Conservation (phyloP, 2,888 invertebrate genomes). For the Resseliella maxima region DNA sequence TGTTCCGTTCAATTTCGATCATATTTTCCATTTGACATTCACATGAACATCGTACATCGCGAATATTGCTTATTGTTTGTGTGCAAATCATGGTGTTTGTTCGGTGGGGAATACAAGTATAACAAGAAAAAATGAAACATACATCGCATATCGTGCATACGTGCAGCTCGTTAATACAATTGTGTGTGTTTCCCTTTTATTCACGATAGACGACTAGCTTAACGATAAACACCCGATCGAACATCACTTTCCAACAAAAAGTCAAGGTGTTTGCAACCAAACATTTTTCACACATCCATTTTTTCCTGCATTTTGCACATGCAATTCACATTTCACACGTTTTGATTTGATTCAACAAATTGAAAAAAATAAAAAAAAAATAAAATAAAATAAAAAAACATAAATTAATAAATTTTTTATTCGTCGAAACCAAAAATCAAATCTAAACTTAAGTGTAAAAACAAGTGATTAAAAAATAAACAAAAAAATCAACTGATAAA, state of each 20-base stretch:
- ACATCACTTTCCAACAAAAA: slow-evolving; percentile 53
- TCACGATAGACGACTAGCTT: slow-evolving; percentile 16
- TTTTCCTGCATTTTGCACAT: slow-evolving; percentile 30
- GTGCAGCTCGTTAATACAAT: neutral
- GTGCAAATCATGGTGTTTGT: neutral
- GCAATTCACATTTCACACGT: slow-evolving; percentile 41
- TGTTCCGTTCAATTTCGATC: neutral
- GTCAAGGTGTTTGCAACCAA: slow-evolving; percentile 48
- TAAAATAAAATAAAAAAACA: neutral
- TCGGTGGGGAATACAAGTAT: neutral
- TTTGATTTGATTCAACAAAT: slow-evolving; percentile 15
- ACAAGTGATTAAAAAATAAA: neutral
- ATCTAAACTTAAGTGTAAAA: neutral
- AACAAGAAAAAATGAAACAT: too few species aligned
- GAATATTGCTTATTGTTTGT: neutral
- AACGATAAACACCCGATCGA: slow-evolving; percentile 50
- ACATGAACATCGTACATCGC: neutral
- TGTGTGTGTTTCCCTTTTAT: slow-evolving; percentile 23
- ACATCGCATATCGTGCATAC: neutral
- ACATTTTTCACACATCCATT: slow-evolving; percentile 53
- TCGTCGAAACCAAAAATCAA: slow-evolving; percentile 22
- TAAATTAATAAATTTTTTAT: neutral
- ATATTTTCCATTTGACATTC: neutral
- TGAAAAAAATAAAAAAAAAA: neutral
- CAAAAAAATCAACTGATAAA: neutral